Base-by-base conservation (phyloP, 2,113 vertebrate species). In the Malurus melanocephalus region DNA sequence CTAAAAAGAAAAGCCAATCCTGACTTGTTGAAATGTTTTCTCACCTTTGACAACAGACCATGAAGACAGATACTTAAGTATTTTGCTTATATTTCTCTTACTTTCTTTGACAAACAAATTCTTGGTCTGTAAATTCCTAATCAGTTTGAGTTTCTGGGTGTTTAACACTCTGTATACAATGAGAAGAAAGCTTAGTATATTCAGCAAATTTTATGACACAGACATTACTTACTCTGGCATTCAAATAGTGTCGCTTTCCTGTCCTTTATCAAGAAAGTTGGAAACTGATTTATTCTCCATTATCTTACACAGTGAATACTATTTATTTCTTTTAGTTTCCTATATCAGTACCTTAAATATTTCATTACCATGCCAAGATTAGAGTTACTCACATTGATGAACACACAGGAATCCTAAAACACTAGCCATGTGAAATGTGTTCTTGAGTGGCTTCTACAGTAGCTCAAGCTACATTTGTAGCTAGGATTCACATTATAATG, bases 401-500 rank as follows among this genome's bases (percentile, higher is more conserved):
- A 24, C 42, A 64, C 27, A 74, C 77, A 92, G 80, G 82, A 94
- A 89, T 89, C 45, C 62, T 88, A 76, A 88, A 94, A 83, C 53
- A 78, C 51, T 42, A 61, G 33, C 46, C 80, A 49, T 73, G 45
- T 60, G 80, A 90, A 88, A 61, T 33, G 35, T 64, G 42, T n/a
- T 92, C 59, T 85, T 82, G 57, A 90, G 35, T 74, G 51, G 16
- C 42, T 93, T 93, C 84, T 74, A 13, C 35, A 88, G 43, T 42
- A 89, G 51, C 38, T 38, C 38, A 38, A 90, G 79, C 61, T 85
- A 80, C 22, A 87, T 88, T 95, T 87, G 75, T 80, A 88, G n/a
- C 40, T 52, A 38, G 33, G 81, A 75, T 94, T 94, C 88, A 73
- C 73, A 90, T 95, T 93, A 80, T 93, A 92, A 86, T 61, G 48